These are phyloP conservation scores for Antheraea yamamai DNA, from an alignment of 2,888 invertebrate genomes.

Conservation along the genomic window DNA sequence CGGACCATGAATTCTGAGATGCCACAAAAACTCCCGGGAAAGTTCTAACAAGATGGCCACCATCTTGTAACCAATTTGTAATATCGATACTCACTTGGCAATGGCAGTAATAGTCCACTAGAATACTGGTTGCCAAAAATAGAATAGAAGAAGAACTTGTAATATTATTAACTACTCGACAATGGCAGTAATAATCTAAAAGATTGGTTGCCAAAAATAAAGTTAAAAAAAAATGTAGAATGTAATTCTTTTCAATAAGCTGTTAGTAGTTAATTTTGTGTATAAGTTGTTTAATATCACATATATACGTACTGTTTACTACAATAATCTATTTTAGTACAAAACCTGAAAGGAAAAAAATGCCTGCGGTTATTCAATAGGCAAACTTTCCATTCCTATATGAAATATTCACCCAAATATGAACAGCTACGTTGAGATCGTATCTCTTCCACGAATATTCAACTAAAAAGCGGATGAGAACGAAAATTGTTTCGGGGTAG, in stretches of 20 bases:
- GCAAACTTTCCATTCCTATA: constrained; percentile 51
- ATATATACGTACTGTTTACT: background rate
- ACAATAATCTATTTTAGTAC: background rate
- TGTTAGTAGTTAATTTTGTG: background rate
- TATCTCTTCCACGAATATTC: constrained; percentile 44
- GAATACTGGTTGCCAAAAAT: too few species aligned
- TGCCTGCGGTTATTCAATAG: constrained; percentile 42
- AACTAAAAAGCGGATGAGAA: constrained; percentile 48
- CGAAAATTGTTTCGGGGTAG: constrained; percentile 55
- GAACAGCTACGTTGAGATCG: constrained; percentile 40
- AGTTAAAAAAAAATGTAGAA: too few species aligned
- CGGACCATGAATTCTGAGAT: too few species aligned
- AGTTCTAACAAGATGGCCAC: too few species aligned
- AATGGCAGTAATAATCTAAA: too few species aligned
- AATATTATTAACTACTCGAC: too few species aligned
- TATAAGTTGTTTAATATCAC: background rate
- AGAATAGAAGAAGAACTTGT: too few species aligned
- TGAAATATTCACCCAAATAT: constrained; percentile 69
- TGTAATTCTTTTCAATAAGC: background rate
- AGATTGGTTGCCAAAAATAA: too few species aligned
- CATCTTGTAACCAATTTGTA: too few species aligned
- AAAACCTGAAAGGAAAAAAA: background rate
- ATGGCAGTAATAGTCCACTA: too few species aligned
- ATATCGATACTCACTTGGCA: too few species aligned
- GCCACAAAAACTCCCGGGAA: too few species aligned